A percentile compares a stretch with the other conserved stretches of the same genome.
Evolutionary conservation across 2,113 vertebrate species (phyloP).

Genomic region (Lagopus leucura): DNA sequence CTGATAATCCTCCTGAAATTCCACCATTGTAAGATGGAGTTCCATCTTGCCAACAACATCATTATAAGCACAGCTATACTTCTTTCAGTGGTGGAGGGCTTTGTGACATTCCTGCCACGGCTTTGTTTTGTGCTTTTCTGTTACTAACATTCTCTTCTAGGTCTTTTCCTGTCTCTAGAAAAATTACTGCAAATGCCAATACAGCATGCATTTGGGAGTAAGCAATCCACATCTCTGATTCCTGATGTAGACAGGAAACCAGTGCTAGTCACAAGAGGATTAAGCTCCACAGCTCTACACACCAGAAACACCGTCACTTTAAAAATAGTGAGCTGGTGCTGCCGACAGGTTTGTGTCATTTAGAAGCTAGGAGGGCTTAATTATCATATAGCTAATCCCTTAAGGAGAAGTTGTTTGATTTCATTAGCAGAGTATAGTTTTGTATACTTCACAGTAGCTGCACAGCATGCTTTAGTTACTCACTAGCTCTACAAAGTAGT

Average conservation of each 20-base stretch:
- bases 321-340: background rate
- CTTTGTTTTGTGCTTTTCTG: background rate
- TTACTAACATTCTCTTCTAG: background rate
- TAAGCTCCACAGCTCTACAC: background rate
- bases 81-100: background rate
- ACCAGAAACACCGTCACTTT: background rate
- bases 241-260: background rate
- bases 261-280: background rate
- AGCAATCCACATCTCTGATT: background rate
- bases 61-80: background rate
- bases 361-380: background rate
- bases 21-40: background rate
- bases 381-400: conserved; percentile 38
- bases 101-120: background rate
- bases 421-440: conserved; percentile 55
- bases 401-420: conserved; percentile 47
- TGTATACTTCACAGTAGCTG: conserved; percentile 49
- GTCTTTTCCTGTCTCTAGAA: background rate
- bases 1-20: background rate
- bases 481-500: conserved; percentile 20
- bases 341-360: background rate
- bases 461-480: conserved; percentile 46
- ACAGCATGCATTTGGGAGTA: background rate
- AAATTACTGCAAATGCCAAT: background rate
- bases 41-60: background rate